phyloP scores from a whole-genome alignment of 2,888 invertebrate genomes.

The Heliconius ismenius region DNA sequence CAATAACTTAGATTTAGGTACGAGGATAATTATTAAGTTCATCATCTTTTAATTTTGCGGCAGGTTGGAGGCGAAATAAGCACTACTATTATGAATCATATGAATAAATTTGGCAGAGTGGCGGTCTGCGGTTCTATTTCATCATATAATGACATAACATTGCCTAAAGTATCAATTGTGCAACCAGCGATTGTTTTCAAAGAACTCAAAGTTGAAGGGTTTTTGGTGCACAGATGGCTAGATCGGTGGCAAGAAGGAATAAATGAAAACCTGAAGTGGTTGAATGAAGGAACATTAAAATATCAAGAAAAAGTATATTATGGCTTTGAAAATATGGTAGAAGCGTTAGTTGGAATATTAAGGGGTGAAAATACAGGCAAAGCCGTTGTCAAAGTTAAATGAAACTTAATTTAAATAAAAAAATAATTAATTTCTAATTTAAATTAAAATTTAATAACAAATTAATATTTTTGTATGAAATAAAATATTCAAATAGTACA shows the following conservation, averaged over 20 bases:
- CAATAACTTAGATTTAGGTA: no score
- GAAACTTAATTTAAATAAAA: constrained; percentile 5
- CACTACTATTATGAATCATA: constrained; percentile 82
- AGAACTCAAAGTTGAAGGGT: constrained; percentile 87
- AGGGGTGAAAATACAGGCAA: constrained; percentile 87
- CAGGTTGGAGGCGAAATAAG: constrained; percentile 88
- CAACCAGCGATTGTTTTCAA: constrained; percentile 83
- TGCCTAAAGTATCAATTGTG: constrained; percentile 74
- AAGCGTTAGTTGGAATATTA: constrained; percentile 84
- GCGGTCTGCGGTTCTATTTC: constrained; percentile 87
- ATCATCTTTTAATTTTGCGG: constrained; percentile 27
- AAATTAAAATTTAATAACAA: neutral
- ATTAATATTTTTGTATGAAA: constrained; percentile 1
- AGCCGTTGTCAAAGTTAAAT: constrained; percentile 84
- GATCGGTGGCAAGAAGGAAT: constrained; percentile 84
- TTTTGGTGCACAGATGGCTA: constrained; percentile 81
- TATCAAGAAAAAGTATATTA: constrained; percentile 86
- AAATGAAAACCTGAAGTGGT: constrained; percentile 83
- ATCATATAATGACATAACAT: constrained; percentile 80
- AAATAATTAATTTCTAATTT: neutral
- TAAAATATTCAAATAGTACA: neutral
- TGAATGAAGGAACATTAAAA: constrained; percentile 86
- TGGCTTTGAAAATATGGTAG: constrained; percentile 88
- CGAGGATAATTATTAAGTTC: no score
- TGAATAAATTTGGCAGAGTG: constrained; percentile 85